phyloP scores from a whole-genome alignment of 1,140 invertebrate species.

The Drosophila nigromelanica region DNA sequence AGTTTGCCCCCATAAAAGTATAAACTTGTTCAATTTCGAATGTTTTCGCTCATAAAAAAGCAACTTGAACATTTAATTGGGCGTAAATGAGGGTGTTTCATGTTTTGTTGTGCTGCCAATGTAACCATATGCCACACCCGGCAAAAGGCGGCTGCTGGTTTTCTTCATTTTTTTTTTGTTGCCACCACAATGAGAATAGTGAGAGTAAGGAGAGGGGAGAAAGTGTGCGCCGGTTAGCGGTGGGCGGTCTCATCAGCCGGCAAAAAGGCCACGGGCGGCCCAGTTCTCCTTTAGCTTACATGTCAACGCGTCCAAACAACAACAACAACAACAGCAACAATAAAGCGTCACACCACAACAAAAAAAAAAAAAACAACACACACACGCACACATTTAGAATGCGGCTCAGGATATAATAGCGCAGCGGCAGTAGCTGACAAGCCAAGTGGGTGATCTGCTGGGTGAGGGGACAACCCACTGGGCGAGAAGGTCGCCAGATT shows the following conservation, averaged over 20 bases:
- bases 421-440: constrained; percentile 31
- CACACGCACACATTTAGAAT: constrained; percentile 28
- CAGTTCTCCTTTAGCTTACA: constrained; percentile 51
- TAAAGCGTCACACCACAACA: constrained; percentile 66
- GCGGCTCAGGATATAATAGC: constrained; percentile 56
- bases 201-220: background rate
- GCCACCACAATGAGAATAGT: background rate
- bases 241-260: constrained; percentile 76
- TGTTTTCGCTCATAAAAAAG: constrained; percentile 55
- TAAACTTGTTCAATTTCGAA: constrained; percentile 2
- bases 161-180: constrained; percentile 28
- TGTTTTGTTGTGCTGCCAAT: constrained; percentile 29
- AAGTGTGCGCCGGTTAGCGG: constrained; percentile 29
- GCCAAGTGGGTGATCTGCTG: constrained; percentile 13
- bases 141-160: constrained; percentile 46
- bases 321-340: constrained; percentile 36
- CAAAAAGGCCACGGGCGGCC: constrained; percentile 68
- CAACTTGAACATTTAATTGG: constrained; percentile 76
- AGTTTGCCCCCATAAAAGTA: background rate
- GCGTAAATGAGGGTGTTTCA: constrained; percentile 79
- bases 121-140: constrained; percentile 67
- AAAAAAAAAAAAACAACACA: constrained; percentile 36
- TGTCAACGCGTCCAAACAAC: constrained; percentile 74
- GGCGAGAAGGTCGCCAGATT: constrained; percentile 20
- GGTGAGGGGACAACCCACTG: constrained; percentile 58